Evolutionary conservation across 2,797 vertebrate species (phyloP), one percentile per base, ranked within the genome.

Genomic region (Bucorvus abyssinicus): DNA sequence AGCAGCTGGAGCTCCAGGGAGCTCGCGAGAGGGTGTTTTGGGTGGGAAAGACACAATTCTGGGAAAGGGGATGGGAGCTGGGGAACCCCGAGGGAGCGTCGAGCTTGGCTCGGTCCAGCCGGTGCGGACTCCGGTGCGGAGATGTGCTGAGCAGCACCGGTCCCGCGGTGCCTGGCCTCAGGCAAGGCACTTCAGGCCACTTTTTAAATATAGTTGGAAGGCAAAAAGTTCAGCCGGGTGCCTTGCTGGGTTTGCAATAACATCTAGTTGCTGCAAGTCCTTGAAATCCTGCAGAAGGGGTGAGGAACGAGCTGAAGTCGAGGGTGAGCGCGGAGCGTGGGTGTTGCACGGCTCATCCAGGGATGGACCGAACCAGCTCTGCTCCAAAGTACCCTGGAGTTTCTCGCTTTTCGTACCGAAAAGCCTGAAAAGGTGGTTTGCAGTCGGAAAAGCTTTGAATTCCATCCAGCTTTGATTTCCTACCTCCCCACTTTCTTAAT

Each of bases 401-500:
- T 84, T 75, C 77, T 56, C 22, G 3, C 14, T 80, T 80, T 91
- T 74, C 27, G 14, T 21, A 26, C 3, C 14, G 32, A 56, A 60
- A 27, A 49, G 4, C 22, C 19, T 36, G n/a, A 73, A 87, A 79
- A 91, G 53, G 8, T 2, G 3, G 3, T 49, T 93, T 67, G 16
- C 75, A 84, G 10, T n/a, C 27, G 23, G 26, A 34, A 78, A 84
- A 42, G 4, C 8, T 12, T 18, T 14, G 18, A 29, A 19, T 59
- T 80, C 52, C 44, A 21, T 55, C 5, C 50, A 47, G 12, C 0
- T 3, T 74, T 70, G 92, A 87, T 89, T 96, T 93, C 86, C 88
- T 71, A 16, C 90, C 64, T 24, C 75, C 75, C 67, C 86, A 82
- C 88, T 95, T 92, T 94, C 93, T 97, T 95, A 95, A 95, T 95